Evolutionary conservation across 2,797 vertebrate species (phyloP), one percentile per base, ranked within the genome.

Genomic region (Enteromius afrohamiltoni): DNA sequence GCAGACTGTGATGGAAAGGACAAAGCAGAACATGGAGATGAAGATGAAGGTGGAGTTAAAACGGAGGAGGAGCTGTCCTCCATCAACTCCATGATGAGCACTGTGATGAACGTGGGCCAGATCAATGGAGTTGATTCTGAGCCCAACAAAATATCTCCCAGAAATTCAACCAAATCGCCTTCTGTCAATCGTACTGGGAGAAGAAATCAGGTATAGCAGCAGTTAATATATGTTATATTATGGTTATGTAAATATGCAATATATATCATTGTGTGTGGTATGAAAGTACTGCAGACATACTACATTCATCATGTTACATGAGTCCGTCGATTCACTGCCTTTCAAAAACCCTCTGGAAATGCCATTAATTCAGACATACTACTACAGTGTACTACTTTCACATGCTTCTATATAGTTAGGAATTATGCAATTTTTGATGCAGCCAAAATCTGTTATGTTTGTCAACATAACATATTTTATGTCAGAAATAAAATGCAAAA

Each of bases 41-140:
- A 78, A 69, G 85, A 83, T 16, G 84, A 75, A 34, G 60, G 29
- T 49, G 79, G 58, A 67, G 84, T 74, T 34, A 73, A 67, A 73
- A 77, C 42, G 17, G 83, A 81, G 55, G 86, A 85, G 40, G 82
- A 85, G n/a, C 90, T 97, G 89, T 96, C 97, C 87, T 96, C 96
- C 90, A 95, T 97, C 90, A 96, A 96, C 16, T 95, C 95, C 91
- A 97, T 97, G 95, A 97, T 97, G 96, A 96, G 96, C 76, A 93
- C 96, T 0, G 96, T 98, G 84, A 97, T 96, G 96, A 96, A 91
- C 67, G 91, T 92, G 3, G 85, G 90, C 5, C 92, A 89, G 89
- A 91, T 97, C 21, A 93, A 96, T 1, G 96, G 97, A 79, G 80
- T 78, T 26, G 82, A 80, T 5, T 34, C 71, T 8, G 64, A 82